Conservation (phyloP, 1,140 invertebrate genomes). For the Drosophila virilis region DNA sequence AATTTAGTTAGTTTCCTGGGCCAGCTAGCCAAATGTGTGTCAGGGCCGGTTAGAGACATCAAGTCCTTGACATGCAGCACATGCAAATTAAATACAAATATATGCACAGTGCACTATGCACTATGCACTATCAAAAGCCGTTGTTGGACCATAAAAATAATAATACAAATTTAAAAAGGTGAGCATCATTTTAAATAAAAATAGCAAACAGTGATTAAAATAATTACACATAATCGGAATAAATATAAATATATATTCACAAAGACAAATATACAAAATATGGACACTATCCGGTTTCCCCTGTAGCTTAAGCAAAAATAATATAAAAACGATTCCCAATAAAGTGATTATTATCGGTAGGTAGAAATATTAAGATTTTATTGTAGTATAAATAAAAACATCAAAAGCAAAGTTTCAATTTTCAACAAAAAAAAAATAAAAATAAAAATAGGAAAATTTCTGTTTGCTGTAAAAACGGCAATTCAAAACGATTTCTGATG, state of each 20-base stretch:
- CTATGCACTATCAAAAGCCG: slow-evolving; percentile 29
- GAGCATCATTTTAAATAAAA: slow-evolving; percentile 36
- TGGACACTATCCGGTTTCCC: background rate
- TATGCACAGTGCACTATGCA: too few species aligned
- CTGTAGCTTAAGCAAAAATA: background rate
- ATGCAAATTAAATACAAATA: slow-evolving; percentile 46
- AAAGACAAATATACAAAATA: slow-evolving; percentile 30
- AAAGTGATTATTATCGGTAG: too few species aligned
- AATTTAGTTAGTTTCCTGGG: slow-evolving; percentile 51
- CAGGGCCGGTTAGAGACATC: slow-evolving; percentile 45
- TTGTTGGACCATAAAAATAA: slow-evolving; percentile 25
- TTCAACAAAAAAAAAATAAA: slow-evolving; percentile 48
- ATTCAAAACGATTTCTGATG: slow-evolving; percentile 73
- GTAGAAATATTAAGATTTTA: background rate
- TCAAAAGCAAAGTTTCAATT: slow-evolving; percentile 59
- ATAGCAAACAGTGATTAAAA: slow-evolving; percentile 40
- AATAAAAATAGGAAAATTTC: slow-evolving; percentile 2
- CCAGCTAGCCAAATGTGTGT: slow-evolving; percentile 53
- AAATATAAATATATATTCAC: slow-evolving; percentile 13
- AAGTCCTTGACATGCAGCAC: slow-evolving; percentile 50
- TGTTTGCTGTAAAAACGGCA: slow-evolving; percentile 63
- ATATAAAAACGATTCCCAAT: background rate
- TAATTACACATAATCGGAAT: slow-evolving; percentile 33
- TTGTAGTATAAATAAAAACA: background rate
- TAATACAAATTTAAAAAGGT: slow-evolving; percentile 17